Percentiles rank a stretch among this genome's conserved stretches.
Conservation (phyloP, 2,888 invertebrate species). For the Lepidocyrtoides sp. region DNA sequence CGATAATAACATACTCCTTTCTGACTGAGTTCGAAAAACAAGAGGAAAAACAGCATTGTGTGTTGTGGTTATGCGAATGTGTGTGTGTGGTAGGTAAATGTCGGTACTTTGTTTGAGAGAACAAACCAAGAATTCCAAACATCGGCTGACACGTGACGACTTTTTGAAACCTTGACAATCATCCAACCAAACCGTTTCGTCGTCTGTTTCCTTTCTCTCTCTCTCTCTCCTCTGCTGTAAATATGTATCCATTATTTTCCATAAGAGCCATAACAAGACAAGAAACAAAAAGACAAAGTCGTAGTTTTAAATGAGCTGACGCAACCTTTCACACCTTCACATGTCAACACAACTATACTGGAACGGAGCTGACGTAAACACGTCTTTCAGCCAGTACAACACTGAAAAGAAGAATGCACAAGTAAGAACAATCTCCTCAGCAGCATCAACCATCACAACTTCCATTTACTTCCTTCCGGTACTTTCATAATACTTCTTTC, state of each 20-base stretch:
- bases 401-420: neutral
- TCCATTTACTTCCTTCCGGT: neutral
- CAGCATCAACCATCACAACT: neutral
- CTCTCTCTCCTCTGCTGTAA: neutral
- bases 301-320: conserved; percentile 73
- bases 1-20: too few species aligned
- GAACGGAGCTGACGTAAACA: neutral
- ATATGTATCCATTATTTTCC: conserved; percentile 35
- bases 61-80: neutral
- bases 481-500: neutral
- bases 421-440: neutral
- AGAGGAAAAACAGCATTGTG: neutral
- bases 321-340: conserved; percentile 74
- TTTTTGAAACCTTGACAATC: conserved; percentile 44
- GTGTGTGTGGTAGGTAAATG: conserved; percentile 61
- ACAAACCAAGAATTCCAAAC: conserved; percentile 68
- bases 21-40: neutral
- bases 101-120: conserved; percentile 80
- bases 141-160: conserved; percentile 52
- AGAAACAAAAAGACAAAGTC: conserved; percentile 33
- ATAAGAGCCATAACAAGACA: conserved; percentile 23
- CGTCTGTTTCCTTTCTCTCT: neutral
- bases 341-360: conserved; percentile 67
- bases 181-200: conserved; percentile 25
- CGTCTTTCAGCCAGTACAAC: neutral